Conservation (phyloP, 1,140 invertebrate genomes). For the Penaeus indicus region DNA sequence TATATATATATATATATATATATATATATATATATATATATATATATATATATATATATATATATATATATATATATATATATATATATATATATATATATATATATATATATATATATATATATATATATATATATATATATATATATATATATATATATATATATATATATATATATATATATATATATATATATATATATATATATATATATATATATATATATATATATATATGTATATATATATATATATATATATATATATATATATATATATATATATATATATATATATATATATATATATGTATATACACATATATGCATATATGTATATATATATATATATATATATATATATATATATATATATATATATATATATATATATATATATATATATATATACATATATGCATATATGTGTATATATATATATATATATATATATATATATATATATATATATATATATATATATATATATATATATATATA, state of each 20-base stretch:
- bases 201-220: constrained; percentile 4
- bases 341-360: constrained; percentile 5
- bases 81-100: constrained; percentile 17
- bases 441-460: constrained; percentile 18
- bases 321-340: neutral
- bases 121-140: constrained; percentile 8
- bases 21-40: neutral
- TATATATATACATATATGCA: constrained; percentile 8
- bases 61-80: constrained; percentile 22
- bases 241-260: constrained; percentile 16
- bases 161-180: constrained; percentile 3
- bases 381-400: neutral
- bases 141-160: constrained; percentile 14
- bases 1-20: neutral
- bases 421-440: constrained; percentile 1
- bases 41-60: constrained; percentile 26
- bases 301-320: neutral
- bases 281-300: constrained; percentile 26
- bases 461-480: constrained; percentile 17
- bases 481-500: constrained; percentile 3
- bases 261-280: constrained; percentile 14
- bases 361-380: constrained; percentile 9
- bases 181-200: constrained; percentile 1
- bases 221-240: constrained; percentile 10
- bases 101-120: constrained; percentile 26